Evolutionary conservation across 1,140 invertebrate genomes (phyloP), one percentile per base, ranked within the genome.

Genomic region (Brachionus sp.): DNA sequence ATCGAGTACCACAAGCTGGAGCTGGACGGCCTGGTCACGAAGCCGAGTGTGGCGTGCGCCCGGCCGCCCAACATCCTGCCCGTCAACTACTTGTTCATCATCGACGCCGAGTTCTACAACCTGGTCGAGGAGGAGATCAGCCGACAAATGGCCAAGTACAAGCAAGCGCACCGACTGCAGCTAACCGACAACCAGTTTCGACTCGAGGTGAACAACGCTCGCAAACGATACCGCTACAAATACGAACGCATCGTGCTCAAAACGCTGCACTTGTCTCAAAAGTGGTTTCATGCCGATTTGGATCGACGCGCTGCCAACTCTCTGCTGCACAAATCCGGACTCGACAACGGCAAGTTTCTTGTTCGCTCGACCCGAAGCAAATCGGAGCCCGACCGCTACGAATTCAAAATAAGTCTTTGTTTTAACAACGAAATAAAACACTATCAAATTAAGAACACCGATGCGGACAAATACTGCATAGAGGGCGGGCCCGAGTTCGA

Each of bases 401-500:
- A 39, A n/a, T 68, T 19, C 75, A 75, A 50, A 73, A 42, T 91
- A 9, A 90, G 89, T 46, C 77, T 91, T 4, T 90, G 89, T 80
- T 88, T 86, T 84, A 85, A 87, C 62, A 84, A 84, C 5, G 84
- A 85, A 29, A 86, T 88, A n/a, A 87, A 90, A 37, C 90, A 90
- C 84, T 91, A 91, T 39, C 82, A 88, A 88, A 70, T 89, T 90
- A 73, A 87, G 89, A 84, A 86, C 87, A 82, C 84, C 70, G 85
- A 86, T 25, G 86, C 87, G 64, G 85, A 85, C 73, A 83, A 87
- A 64, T 86, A 88, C 75, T 87, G 87, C 10, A 90, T 91, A 70
- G 89, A 90, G 73, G 88, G 90, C 86, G 90, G 90, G 19, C 89
- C 89, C n/a, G 86, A 88, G 53, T 90, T 90, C 87, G 86, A 89